Evolutionary conservation across 2,888 invertebrate species (phyloP).

Genomic region (Colostygia pectinataria): DNA sequence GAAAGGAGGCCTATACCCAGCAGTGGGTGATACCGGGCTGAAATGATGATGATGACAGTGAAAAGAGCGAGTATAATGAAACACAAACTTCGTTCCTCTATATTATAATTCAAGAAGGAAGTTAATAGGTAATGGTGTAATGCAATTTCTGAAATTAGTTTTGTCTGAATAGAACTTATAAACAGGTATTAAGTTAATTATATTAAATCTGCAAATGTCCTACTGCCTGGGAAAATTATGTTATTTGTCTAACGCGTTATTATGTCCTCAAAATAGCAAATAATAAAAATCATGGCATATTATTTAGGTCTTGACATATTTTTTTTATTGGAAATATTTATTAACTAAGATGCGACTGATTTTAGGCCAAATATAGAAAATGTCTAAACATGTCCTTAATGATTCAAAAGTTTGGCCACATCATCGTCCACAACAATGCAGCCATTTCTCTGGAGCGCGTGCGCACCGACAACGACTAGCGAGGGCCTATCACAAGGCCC

Average conservation of each 20-base stretch:
- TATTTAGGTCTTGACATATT: no score
- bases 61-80: conserved; percentile 15
- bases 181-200: not conserved
- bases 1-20: no score
- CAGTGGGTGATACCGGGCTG: no score
- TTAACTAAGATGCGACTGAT: no score
- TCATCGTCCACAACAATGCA: conserved; percentile 22
- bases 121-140: conserved; percentile 7
- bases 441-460: conserved; percentile 27
- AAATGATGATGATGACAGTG: conserved; percentile 15
- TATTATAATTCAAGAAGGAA: conserved; percentile 6
- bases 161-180: conserved; percentile 3
- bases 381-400: conserved; percentile 5
- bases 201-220: not conserved
- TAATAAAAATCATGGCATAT: no score
- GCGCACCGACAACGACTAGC: conserved; percentile 13
- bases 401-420: conserved; percentile 18
- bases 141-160: conserved; percentile 11
- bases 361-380: not conserved
- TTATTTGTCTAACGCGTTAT: not conserved
- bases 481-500: not conserved
- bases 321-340: no score
- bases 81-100: conserved; percentile 14
- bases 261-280: no score
- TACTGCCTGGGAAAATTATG: not conserved